A percentile compares a stretch with the other conserved stretches of the same genome.
These are phyloP conservation scores for Lampropteryx suffumata DNA, from an alignment of 2,888 invertebrate genomes.

Conservation along the genomic window DNA sequence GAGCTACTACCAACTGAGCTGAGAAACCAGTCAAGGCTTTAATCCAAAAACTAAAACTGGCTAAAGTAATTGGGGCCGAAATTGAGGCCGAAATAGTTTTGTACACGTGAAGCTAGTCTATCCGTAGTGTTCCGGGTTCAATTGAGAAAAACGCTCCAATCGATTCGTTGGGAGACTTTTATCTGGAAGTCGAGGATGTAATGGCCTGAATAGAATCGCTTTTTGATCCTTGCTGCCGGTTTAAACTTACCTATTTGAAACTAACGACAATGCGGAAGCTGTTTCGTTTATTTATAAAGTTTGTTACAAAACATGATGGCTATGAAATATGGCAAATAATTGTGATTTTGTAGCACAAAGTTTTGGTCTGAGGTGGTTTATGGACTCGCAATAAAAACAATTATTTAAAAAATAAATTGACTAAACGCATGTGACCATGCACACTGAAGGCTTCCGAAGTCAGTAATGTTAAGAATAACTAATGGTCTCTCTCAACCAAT, in stretches of 20 bases:
- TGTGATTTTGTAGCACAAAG: too few relatives aligned
- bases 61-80: constrained; percentile 7
- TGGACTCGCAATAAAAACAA: too few relatives aligned
- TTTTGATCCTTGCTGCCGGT: constrained; percentile 32
- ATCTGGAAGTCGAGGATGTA: constrained; percentile 31
- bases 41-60: neutral
- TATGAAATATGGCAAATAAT: neutral
- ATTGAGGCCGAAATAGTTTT: constrained; percentile 8
- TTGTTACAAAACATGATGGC: constrained; percentile 6
- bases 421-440: too few relatives aligned
- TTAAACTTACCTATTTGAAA: constrained; percentile 27
- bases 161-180: constrained; percentile 24
- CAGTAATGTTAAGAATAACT: too few relatives aligned
- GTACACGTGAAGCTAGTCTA: constrained; percentile 14
- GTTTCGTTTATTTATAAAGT: constrained; percentile 22
- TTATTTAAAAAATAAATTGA: too few relatives aligned
- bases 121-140: constrained; percentile 15
- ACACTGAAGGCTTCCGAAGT: too few relatives aligned
- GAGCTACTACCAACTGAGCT: too few relatives aligned
- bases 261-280: constrained; percentile 25
- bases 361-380: too few relatives aligned
- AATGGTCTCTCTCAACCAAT: too few relatives aligned
- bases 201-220: constrained; percentile 31
- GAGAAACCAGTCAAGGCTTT: neutral
- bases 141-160: constrained; percentile 25